These are phyloP conservation scores for Gibbula magus DNA, from an alignment of 2,888 invertebrate genomes.

Conservation along the genomic window DNA sequence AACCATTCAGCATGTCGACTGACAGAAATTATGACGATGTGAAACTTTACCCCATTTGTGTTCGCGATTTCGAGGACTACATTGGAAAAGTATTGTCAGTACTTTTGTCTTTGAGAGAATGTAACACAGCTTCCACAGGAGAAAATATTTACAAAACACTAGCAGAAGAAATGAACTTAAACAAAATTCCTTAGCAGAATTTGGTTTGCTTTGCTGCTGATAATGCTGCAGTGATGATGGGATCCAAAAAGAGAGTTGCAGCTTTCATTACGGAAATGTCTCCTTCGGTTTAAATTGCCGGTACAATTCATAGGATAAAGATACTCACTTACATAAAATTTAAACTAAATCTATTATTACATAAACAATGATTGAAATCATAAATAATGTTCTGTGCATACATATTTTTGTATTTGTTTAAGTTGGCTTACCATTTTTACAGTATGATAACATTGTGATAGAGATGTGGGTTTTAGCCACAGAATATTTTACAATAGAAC, in stretches of 20 bases:
- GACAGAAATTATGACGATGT: slow-evolving; percentile 16
- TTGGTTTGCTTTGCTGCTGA: slow-evolving; percentile 26
- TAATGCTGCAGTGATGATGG: slow-evolving; percentile 29
- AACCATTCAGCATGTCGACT: slow-evolving; percentile 17
- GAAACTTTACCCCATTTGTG: slow-evolving; percentile 8
- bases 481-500: too few relatives aligned
- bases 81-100: background rate
- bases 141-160: slow-evolving; percentile 23
- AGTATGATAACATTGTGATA: too few relatives aligned
- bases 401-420: too few relatives aligned
- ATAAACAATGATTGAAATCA: too few relatives aligned
- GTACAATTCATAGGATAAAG: background rate
- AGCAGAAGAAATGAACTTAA: slow-evolving; percentile 24
- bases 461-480: too few relatives aligned
- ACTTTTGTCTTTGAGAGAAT: background rate
- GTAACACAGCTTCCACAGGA: background rate
- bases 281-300: slow-evolving; percentile 22
- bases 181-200: slow-evolving; percentile 24
- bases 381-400: too few relatives aligned
- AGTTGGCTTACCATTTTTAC: too few relatives aligned
- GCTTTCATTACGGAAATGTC: slow-evolving; percentile 24
- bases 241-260: background rate
- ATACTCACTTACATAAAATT: background rate
- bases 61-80: background rate
- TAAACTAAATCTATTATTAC: too few relatives aligned